These are phyloP conservation scores for Chamaetylas fuelleborni DNA, from an alignment of 2,113 vertebrate genomes.

Conservation along the genomic window DNA sequence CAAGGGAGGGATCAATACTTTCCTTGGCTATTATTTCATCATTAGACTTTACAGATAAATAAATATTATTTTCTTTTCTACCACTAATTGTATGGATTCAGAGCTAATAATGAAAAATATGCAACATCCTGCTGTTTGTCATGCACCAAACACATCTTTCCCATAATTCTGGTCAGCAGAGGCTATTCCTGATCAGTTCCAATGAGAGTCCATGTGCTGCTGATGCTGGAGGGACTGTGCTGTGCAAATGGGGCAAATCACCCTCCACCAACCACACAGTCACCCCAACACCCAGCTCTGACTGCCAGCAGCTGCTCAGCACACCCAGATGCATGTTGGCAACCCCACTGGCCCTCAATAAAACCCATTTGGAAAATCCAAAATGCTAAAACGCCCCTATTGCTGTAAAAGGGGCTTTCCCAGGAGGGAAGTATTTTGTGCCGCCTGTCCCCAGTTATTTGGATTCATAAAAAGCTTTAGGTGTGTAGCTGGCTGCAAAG, in stretches of 20 bases:
- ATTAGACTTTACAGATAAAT: neutral
- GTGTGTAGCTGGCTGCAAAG: neutral
- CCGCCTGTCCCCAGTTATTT: neutral
- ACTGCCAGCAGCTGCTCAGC: constrained; percentile 31
- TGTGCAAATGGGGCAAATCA: constrained; percentile 21
- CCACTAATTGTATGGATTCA: neutral
- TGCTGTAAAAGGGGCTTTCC: neutral
- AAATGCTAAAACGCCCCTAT: neutral
- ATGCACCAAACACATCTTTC: neutral
- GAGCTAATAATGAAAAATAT: constrained; percentile 1
- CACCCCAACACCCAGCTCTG: neutral
- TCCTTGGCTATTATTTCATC: neutral
- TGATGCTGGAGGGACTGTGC: neutral
- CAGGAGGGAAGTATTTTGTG: neutral
- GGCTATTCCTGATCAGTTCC: neutral
- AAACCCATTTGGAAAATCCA: neutral
- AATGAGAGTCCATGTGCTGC: neutral
- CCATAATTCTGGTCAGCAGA: neutral
- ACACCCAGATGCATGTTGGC: neutral
- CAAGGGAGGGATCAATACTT: neutral
- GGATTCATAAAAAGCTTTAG: neutral
- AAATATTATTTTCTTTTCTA: neutral
- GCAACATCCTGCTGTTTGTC: neutral
- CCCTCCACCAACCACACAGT: neutral
- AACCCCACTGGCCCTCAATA: constrained; percentile 15